Conservation (phyloP, 2,113 vertebrate genomes). For the Lepisosteus oculatus region DNA sequence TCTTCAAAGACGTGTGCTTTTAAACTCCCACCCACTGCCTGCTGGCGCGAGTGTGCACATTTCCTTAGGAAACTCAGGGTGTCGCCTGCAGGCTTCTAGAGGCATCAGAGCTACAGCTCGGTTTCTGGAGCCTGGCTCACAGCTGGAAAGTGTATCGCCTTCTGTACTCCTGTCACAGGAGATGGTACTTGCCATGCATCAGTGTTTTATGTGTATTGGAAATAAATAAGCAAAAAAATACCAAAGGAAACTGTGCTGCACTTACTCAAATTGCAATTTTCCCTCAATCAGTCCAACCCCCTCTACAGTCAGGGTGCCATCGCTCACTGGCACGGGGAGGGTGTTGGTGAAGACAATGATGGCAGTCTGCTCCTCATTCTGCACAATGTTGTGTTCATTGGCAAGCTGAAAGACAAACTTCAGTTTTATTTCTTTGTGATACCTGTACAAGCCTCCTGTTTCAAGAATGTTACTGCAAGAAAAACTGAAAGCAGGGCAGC, state of each 20-base stretch:
- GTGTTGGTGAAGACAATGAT: conserved; percentile 54
- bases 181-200: background rate
- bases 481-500: no score
- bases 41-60: no score
- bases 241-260: background rate
- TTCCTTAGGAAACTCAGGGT: no score
- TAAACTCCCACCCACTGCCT: no score
- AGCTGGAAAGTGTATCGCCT: background rate
- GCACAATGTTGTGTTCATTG: conserved; percentile 28
- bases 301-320: conserved; percentile 41
- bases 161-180: background rate
- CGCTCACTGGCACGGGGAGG: conserved; percentile 46
- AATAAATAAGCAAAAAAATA: background rate
- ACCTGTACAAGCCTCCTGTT: no score
- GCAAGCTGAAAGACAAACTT: conserved; percentile 40
- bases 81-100: no score
- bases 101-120: no score
- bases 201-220: background rate
- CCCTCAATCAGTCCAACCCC: conserved; percentile 51
- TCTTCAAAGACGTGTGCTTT: no score
- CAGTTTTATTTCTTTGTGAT: no score
- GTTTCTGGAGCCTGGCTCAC: no score
- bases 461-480: no score
- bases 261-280: conserved; percentile 48
- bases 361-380: conserved; percentile 33